Base-by-base conservation (phyloP, 1,140 invertebrate genomes). In the Drosophila lacteicornis region DNA sequence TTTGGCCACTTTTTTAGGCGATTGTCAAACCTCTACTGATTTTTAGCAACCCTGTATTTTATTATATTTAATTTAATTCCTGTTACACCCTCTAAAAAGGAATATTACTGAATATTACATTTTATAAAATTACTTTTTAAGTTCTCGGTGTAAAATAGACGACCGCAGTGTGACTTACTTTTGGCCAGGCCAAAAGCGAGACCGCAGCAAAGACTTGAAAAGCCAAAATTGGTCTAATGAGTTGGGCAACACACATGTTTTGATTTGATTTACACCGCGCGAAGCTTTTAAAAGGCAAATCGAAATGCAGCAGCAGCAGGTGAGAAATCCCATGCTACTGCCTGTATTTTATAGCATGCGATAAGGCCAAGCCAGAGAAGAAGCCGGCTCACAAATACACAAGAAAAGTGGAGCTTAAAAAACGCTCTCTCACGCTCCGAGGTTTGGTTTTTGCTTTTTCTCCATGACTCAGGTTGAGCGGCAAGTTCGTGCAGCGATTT, bases 171-270 rank as follows among this genome's bases (percentile, higher is more conserved):
- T 68, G 55, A 49, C 55, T 68, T 77, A 55, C 47, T 55, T 67
- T 76, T 43, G 40, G 19, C 25, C 36, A 43, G 58, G 25, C 73
- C 27, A 56, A 75, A 74, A 62, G 50, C 60, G 9, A 57, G 46
- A 57, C 60, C 42, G 7, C 73, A 73, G 45, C 36, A 33, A 50
- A 15, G 17, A 47, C 69, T 51, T 36, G 69, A 59, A 73, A 50
- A 1, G 38, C 65, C 80, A 83, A 82, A 67, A 61, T 70, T 70
- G 69, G 77, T 55, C 49, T 46, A 55, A 56, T 51, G 81, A 69
- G 67, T 86, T 88, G 49, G 55, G 60, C 67, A 86, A 83, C 63
- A 63, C 70, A 60, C 75, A 50, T 83, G 74, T 67, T 67, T 76
- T 40, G 65, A 46, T 79, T 65, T 70, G 45, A 79, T 70, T 79